These are phyloP conservation scores for Cotesia glomerata DNA, from an alignment of 1,140 invertebrate genomes.

Conservation along the genomic window DNA sequence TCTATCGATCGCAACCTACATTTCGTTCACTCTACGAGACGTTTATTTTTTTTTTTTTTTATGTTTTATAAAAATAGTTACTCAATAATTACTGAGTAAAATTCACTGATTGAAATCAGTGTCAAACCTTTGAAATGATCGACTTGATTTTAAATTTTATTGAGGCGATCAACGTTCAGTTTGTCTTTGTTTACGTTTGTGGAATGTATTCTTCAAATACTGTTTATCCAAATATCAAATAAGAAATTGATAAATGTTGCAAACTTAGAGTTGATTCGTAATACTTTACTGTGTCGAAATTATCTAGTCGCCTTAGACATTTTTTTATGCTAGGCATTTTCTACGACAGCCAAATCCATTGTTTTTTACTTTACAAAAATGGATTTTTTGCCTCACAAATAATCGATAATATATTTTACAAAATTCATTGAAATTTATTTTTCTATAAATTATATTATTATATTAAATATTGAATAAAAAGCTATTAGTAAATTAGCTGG, in stretches of 20 bases:
- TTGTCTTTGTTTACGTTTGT: neutral
- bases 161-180: conserved; percentile 29
- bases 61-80: neutral
- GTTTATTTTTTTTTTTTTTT: neutral
- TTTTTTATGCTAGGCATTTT: conserved; percentile 28
- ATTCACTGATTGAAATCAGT: no score
- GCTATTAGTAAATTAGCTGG: neutral
- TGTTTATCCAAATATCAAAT: neutral
- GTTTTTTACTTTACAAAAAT: neutral
- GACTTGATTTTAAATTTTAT: conserved; percentile 13
- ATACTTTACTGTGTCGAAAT: conserved; percentile 6
- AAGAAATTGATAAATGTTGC: conserved; percentile 18
- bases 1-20: neutral
- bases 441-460: no score
- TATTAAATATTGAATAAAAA: no score
- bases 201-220: neutral
- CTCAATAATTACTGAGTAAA: no score
- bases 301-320: no score
- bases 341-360: conserved; percentile 33
- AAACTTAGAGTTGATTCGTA: conserved; percentile 25
- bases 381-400: neutral
- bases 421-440: no score
- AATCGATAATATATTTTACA: no score
- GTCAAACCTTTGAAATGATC: no score
- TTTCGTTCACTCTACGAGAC: neutral